Evolutionary conservation across 2,797 vertebrate genomes (phyloP), one percentile per base, ranked within the genome.

Genomic region (Melanogrammus aeglefinus): DNA sequence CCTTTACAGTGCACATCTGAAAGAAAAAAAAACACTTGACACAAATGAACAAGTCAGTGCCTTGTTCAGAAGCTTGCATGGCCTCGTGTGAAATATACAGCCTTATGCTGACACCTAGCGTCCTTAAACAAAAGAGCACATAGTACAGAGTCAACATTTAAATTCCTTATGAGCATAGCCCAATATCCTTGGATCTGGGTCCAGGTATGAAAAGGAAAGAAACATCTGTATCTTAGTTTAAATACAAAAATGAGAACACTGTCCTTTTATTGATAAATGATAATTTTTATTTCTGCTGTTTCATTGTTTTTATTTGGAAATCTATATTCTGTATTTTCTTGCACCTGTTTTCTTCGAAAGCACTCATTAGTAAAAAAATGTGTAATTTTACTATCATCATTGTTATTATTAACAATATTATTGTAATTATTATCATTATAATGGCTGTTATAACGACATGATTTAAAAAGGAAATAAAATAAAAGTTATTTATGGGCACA

Each of bases 31-130:
- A 41, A 51, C 47, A 51, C 47, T 51, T 51, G 16, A 51, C 47
- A 57, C 4, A 6, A 57, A 1, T 57, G 16, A 57, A 57, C 47
- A 18, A 21, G 47, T 18, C 16, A 57, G 18, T 18, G 47, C 18
- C 47, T 57, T 57, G 66, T 27, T 70, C 27, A 10, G 24, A 70
- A 29, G 38, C 38, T 10, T 10, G 9, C 18, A 4, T 16, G 7
- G 31, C 39, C 33, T 24, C 16, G 35, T 16, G n/a, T 16, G 12
- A 10, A 38, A 12, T 13, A 16, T 39, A 9, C 41, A 81, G 83
- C 73, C 70, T 8, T 70, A 86, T 47, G 83, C 87, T 92, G 92
- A 88, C 93, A 87, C 83, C 92, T 91, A 84, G 85, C 88, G 93
- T 27, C 9, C 3, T 6, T 13, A 41, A 29, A 2, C 2, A 78